These are phyloP conservation scores for Zaprionus vittiger DNA, from an alignment of 1,140 invertebrate species.

Conservation along the genomic window DNA sequence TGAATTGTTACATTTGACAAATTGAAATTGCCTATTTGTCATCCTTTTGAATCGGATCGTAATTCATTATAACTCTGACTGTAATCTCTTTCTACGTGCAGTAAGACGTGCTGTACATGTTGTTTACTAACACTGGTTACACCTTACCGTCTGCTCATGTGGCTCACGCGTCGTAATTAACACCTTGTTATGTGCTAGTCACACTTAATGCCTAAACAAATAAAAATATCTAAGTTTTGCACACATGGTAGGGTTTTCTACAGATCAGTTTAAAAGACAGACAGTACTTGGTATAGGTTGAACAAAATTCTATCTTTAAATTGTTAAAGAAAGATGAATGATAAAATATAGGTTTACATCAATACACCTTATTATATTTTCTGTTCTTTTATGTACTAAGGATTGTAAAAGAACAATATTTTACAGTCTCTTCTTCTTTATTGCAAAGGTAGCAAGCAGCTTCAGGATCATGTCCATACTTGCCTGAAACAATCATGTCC, in stretches of 20 bases:
- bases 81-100: background rate
- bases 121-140: conserved; percentile 17
- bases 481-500: no score
- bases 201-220: background rate
- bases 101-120: conserved; percentile 4
- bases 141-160: background rate
- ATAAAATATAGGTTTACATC: no score
- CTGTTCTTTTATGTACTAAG: no score
- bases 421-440: no score
- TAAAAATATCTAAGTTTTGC: background rate
- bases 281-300: background rate
- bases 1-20: background rate
- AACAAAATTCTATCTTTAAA: background rate
- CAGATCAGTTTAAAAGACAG: background rate
- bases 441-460: no score
- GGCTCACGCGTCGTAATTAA: conserved; percentile 10
- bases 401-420: no score
- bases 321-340: no score
- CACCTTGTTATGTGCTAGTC: conserved; percentile 12
- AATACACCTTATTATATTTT: no score
- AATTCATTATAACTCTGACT: background rate
- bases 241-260: no score
- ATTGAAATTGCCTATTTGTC: conserved; percentile 12
- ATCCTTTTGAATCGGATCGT: background rate
- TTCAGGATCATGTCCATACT: no score